phyloP scores from a whole-genome alignment of 2,797 vertebrate species.

The Halcyon leucocephala region DNA sequence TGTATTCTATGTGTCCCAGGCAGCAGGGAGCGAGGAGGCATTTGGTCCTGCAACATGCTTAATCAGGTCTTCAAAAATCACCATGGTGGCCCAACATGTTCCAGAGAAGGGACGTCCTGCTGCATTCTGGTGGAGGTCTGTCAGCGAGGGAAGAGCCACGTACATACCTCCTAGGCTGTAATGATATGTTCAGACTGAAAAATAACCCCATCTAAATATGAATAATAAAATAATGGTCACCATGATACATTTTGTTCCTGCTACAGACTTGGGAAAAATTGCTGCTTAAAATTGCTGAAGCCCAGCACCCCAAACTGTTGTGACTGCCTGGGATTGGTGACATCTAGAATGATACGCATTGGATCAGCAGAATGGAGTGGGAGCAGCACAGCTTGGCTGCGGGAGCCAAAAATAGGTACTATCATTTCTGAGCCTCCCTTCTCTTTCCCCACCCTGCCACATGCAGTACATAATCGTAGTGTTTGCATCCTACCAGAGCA shows the following conservation, averaged over 20 bases:
- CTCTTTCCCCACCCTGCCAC: slow-evolving; percentile 26
- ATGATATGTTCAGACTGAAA: neutral
- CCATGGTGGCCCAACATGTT: neutral
- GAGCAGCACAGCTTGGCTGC: slow-evolving; percentile 7
- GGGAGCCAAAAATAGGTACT: slow-evolving; percentile 69
- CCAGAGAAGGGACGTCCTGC: neutral
- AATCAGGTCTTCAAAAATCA: neutral
- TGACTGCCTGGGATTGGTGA: slow-evolving; percentile 10
- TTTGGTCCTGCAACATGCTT: neutral
- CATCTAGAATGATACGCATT: slow-evolving; percentile 28
- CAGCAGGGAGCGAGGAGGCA: neutral
- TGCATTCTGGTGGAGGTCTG: neutral
- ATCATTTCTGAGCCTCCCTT: slow-evolving; percentile 60
- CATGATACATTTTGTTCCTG: neutral
- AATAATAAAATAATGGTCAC: neutral
- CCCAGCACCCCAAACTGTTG: slow-evolving; percentile 6
- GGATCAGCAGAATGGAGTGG: slow-evolving; percentile 18
- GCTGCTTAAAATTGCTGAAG: neutral
- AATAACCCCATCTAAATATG: neutral
- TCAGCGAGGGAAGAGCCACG: neutral
- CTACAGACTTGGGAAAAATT: neutral
- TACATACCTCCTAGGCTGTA: neutral
- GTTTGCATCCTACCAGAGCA: slow-evolving; percentile 26
- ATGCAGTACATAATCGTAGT: neutral
- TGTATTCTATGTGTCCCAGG: neutral